These are phyloP conservation scores for Salmo trutta DNA, from an alignment of 2,797 vertebrate species.

Conservation along the genomic window DNA sequence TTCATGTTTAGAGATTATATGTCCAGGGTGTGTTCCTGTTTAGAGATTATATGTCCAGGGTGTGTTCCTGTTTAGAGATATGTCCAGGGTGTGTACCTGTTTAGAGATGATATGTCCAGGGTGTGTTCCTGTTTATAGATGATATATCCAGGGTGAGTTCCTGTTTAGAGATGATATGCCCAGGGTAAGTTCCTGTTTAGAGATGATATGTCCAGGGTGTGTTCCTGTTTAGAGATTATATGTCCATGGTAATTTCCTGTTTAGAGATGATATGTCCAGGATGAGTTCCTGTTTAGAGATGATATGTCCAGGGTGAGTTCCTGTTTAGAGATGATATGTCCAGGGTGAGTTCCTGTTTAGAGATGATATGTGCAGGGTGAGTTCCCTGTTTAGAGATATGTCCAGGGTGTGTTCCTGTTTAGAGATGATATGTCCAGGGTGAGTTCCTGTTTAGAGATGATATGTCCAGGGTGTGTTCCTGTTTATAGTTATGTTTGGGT, in stretches of 20 bases:
- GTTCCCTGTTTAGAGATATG: slow-evolving; percentile 32
- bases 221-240: slow-evolving; percentile 31
- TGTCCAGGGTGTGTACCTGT: no score
- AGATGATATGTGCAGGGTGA: no score
- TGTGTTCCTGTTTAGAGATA: no score
- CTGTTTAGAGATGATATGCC: background rate
- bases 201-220: slow-evolving; percentile 21
- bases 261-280: slow-evolving; percentile 17
- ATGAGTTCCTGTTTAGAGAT: slow-evolving; percentile 33
- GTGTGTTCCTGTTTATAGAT: no score
- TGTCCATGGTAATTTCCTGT: slow-evolving; percentile 31
- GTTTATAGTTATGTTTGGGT: slow-evolving; percentile 26
- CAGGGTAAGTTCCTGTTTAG: slow-evolving; percentile 40
- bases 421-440: slow-evolving; percentile 1
- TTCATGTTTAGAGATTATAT: no score
- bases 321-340: no score
- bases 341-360: no score
- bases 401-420: slow-evolving; percentile 27
- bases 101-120: no score
- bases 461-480: background rate
- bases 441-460: slow-evolving; percentile 33
- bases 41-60: no score
- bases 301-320: background rate
- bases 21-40: no score
- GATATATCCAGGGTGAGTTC: no score